Base-by-base conservation (phyloP, 2,888 invertebrate genomes). In the Drosophila atroscutellata region DNA sequence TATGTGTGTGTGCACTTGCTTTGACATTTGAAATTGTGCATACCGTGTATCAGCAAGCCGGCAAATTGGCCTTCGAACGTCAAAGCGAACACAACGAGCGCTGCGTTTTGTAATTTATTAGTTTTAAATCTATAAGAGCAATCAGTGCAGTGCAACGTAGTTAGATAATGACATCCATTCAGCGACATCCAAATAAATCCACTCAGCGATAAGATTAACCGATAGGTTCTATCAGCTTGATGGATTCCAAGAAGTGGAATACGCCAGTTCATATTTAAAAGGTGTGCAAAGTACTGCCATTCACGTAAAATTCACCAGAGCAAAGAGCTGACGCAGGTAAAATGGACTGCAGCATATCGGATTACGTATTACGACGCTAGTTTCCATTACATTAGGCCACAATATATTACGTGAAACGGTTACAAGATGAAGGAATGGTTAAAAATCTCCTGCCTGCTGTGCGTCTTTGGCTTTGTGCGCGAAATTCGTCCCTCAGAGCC, bases 401-500 rank as follows among this genome's bases (percentile, higher is more conserved):
- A 8, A 55, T 55, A 64, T 58, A 45, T 66, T 63, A 76, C 59
- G 59, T 79, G 39, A 45, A 56, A 52, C 67, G 32, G 42, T 52
- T 50, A 37, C 49, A 77, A 62, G n/a, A 93, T 93, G 93, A 86
- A 92, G 79, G 89, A 94, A 82, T 97, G 97, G 97, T 91, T 95
- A 34, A 94, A 94, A 91, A 94, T 96, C 60, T 96, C 96, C 0
- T 93, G 96, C 36, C 92, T 97, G 57, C 93, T 97, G 32, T 97
- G 97, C 89, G 93, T 95, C 45, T 97, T 97, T 91, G 97, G 97
- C 11, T 95, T 97, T 81, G 93, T 97, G 42, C 95, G 97, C 77
- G 97, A 98, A 92, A 95, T 97, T 61, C 94, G 97, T n/a, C 97
- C 97, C 0, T 97, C 97, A 0, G 97, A 98, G 89, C 97, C 97